Conservation (phyloP, 1,140 invertebrate species). For the Bursaphelenchus mucronatus region DNA sequence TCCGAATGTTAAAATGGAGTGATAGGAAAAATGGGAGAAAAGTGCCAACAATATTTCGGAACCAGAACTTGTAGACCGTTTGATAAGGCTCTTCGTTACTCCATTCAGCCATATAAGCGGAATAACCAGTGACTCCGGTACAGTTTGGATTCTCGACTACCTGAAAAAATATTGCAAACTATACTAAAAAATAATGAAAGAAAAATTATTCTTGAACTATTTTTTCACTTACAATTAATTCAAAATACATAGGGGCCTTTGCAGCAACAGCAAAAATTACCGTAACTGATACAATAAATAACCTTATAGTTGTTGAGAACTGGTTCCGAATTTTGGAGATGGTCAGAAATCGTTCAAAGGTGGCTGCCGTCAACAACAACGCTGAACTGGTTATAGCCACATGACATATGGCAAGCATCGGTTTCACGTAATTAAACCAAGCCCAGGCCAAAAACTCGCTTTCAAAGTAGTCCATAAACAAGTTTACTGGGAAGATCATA, state of each 20-base stretch:
- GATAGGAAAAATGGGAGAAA: slow-evolving; percentile 54
- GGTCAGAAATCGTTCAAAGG: slow-evolving; percentile 53
- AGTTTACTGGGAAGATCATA: slow-evolving; percentile 47
- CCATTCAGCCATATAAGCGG: slow-evolving; percentile 30
- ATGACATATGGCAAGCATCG: slow-evolving; percentile 48
- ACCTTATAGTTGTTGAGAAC: slow-evolving; percentile 37
- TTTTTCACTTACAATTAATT: slow-evolving; percentile 42
- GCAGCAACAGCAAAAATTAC: slow-evolving; percentile 46
- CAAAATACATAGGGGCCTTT: slow-evolving; percentile 52
- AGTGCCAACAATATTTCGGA: slow-evolving; percentile 47
- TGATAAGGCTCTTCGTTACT: slow-evolving; percentile 49
- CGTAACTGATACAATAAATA: slow-evolving; percentile 30
- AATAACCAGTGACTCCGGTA: slow-evolving; percentile 46
- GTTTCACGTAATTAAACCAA: slow-evolving; percentile 49
- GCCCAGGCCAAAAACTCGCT: slow-evolving; percentile 40
- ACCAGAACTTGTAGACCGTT: slow-evolving; percentile 55
- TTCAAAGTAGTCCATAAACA: slow-evolving; percentile 56
- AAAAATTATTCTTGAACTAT: not conserved
- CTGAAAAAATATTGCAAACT: slow-evolving; percentile 31
- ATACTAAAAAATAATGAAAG: not conserved
- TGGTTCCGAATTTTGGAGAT: slow-evolving; percentile 49
- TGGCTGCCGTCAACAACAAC: slow-evolving; percentile 49
- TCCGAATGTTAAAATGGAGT: slow-evolving; percentile 49
- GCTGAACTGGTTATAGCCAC: slow-evolving; percentile 53
- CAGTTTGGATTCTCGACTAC: slow-evolving; percentile 51